Conservation (phyloP, 1,140 invertebrate genomes). For the Lordiphosa stackelbergi region DNA sequence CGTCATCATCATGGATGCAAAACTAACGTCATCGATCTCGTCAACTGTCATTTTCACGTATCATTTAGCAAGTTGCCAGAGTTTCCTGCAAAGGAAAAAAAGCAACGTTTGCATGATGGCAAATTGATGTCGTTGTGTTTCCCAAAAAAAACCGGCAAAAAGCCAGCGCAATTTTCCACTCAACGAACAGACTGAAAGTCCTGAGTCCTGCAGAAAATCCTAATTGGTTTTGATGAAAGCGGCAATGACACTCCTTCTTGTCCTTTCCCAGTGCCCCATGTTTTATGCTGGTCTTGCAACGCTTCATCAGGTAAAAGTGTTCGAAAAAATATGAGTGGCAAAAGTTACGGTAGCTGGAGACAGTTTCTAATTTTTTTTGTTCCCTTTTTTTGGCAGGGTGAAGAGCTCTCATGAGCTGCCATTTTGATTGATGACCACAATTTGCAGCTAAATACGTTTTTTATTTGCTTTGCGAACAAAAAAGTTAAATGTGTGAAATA, state of each 20-base stretch:
- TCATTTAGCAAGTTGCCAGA: conserved; percentile 74
- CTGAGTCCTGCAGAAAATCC: conserved; percentile 66
- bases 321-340: conserved; percentile 49
- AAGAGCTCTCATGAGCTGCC: conserved; percentile 42
- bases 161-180: conserved; percentile 64
- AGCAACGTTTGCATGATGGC: conserved; percentile 48
- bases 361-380: conserved; percentile 16
- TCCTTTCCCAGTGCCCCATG: background rate
- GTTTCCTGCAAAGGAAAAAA: conserved; percentile 40
- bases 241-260: conserved; percentile 44
- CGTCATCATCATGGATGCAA: conserved; percentile 55
- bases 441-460: conserved; percentile 74
- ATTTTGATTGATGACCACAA: conserved; percentile 68
- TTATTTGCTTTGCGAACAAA: conserved; percentile 55
- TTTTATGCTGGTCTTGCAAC: conserved; percentile 49
- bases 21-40: conserved; percentile 76
- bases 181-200: conserved; percentile 28
- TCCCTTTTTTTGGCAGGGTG: conserved; percentile 19
- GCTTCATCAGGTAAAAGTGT: conserved; percentile 71
- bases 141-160: conserved; percentile 25
- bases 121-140: conserved; percentile 63
- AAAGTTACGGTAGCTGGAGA: conserved; percentile 61
- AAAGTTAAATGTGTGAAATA: conserved; percentile 33
- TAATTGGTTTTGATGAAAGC: conserved; percentile 76
- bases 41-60: conserved; percentile 76